These are phyloP conservation scores for Mellivora capensis DNA, from an alignment of 2,113 vertebrate genomes.

Conservation along the genomic window DNA sequence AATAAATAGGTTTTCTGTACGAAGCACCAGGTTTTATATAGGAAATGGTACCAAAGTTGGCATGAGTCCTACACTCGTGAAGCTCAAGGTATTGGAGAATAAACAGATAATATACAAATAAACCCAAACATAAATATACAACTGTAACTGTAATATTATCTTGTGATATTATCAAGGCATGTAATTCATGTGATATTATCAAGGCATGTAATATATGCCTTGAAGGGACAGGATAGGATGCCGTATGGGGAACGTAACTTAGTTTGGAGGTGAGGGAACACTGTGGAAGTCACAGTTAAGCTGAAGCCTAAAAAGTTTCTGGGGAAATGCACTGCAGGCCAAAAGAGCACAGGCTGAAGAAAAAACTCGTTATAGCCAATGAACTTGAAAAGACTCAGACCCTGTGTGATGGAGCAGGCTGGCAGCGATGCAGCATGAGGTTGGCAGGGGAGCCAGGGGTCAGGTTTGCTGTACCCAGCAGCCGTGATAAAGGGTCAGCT, in stretches of 20 bases:
- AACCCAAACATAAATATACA: not conserved
- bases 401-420: not conserved
- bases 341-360: not conserved
- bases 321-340: not conserved
- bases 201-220: too few relatives aligned
- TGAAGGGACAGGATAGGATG: not conserved
- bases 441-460: rapidly evolving
- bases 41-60: not conserved
- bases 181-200: too few relatives aligned
- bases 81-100: too few relatives aligned
- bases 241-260: not conserved
- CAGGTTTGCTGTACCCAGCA: not conserved
- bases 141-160: not conserved
- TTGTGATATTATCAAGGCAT: too few relatives aligned
- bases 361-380: not conserved
- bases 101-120: not conserved
- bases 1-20: not conserved
- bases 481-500: not conserved
- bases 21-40: not conserved
- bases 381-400: not conserved
- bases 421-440: rapidly evolving
- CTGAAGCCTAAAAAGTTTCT: not conserved
- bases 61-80: rapidly evolving
- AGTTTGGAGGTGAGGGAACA: rapidly evolving
- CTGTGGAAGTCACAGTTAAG: not conserved